Evolutionary conservation across 1,140 invertebrate genomes (phyloP).

Genomic region (Leptoteleia sp.): DNA sequence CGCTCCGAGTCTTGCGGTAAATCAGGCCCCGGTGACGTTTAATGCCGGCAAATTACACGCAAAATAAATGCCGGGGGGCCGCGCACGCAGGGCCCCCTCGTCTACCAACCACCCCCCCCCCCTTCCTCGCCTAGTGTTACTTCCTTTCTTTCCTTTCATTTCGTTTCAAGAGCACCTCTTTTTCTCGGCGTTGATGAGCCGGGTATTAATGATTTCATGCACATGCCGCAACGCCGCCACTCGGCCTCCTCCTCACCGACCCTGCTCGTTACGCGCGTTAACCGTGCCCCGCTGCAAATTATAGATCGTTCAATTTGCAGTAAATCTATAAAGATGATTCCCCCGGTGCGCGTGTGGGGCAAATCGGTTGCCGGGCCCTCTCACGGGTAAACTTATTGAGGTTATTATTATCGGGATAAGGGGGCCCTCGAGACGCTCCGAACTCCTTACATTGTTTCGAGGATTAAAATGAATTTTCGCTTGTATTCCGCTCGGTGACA

Average conservation of each 20-base stretch:
- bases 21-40: slow-evolving; percentile 79
- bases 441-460: too few species aligned
- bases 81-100: slow-evolving; percentile 8
- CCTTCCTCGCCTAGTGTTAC: slow-evolving; percentile 47
- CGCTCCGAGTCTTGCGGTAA: slow-evolving; percentile 75
- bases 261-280: slow-evolving; percentile 72
- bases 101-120: slow-evolving; percentile 38
- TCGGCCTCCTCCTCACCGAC: slow-evolving; percentile 29
- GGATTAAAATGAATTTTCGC: too few species aligned
- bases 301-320: slow-evolving; percentile 79
- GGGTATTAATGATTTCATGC: slow-evolving; percentile 76
- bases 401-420: slow-evolving; percentile 37
- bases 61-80: slow-evolving; percentile 75
- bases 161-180: slow-evolving; percentile 42
- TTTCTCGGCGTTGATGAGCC: slow-evolving; percentile 64
- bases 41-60: slow-evolving; percentile 80
- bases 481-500: too few species aligned
- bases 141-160: slow-evolving; percentile 46
- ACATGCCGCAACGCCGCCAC: slow-evolving; percentile 55
- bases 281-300: slow-evolving; percentile 69
- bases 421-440: too few species aligned
- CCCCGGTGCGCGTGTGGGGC: slow-evolving; percentile 46
- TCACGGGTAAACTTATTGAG: slow-evolving; percentile 21
- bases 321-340: slow-evolving; percentile 76
- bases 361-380: slow-evolving; percentile 21